Evolutionary conservation across 2,888 invertebrate genomes (phyloP), one percentile per base, ranked within the genome.

Genomic region (Leptinotarsa juncta): DNA sequence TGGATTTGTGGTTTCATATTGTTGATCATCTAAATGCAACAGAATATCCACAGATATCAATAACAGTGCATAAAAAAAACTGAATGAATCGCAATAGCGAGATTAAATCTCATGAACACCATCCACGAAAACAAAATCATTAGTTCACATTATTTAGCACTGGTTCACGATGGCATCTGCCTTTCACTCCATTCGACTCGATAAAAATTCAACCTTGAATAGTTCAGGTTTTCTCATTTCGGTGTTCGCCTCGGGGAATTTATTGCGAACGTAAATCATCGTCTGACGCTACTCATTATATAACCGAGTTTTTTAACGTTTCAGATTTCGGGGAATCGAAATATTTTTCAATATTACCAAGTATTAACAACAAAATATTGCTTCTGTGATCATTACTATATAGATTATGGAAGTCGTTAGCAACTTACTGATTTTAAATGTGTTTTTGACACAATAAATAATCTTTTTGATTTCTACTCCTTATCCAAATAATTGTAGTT

Each of bases 201-300:
- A 68, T 55, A 20, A 68, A 53, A 68, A 42, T 68, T 68, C 55
- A 55, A 16, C 68, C 68, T 68, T 68, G 68, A 50, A 67, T 50
- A 53, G 42, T 42, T 68, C 62, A 32, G 62, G 62, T 62, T 62
- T 62, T 62, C 32, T 68, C 26, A 53, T 68, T 68, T 68, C 23
- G 55, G 55, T 32, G 62, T n/a, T 7, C 7, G 62, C 62, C 62
- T 20, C 42, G 20, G 32, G 62, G n/a, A 16, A 32, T 26, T 62
- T n/a, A 32, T 62, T 62, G 26, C 62, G 62, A 62, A 62, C 62
- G 62, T 32, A 62, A 62, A 62, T 62, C 62, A 62, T 62, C 62
- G 62, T 62, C 62, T 62, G 62, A 42, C 62, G 42, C 62, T 62
- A 62, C 42, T 62, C 62, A 42, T 62, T 62, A 62, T 42, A 14